Evolutionary conservation across 2,113 vertebrate species (phyloP).

Genomic region (Astur gentilis): DNA sequence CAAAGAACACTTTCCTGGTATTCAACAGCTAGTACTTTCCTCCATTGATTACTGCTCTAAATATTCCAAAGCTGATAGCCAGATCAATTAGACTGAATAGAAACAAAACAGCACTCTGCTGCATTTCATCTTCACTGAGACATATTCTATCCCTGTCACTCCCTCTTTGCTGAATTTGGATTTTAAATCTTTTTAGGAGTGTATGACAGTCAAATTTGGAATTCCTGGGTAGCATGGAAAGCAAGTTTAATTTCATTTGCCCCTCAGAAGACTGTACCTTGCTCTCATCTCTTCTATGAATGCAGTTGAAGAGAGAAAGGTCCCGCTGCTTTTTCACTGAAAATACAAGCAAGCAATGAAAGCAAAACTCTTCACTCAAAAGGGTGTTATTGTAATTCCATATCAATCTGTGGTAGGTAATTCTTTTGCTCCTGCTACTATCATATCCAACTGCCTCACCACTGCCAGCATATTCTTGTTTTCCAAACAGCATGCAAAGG

Average conservation of each 20-base stretch:
- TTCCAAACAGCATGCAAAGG: neutral
- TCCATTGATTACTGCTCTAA: neutral
- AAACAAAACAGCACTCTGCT: neutral
- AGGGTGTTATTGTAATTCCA: neutral
- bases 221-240: neutral
- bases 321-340: neutral
- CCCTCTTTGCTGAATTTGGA: neutral
- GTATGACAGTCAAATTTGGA: neutral
- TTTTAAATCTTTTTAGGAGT: neutral
- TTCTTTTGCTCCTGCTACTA: neutral
- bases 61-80: neutral
- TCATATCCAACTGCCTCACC: neutral
- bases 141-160: neutral
- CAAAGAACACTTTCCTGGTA: neutral
- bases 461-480: neutral
- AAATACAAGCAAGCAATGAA: neutral
- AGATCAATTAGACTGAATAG: neutral
- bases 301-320: neutral
- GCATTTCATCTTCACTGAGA: neutral
- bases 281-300: neutral
- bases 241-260: neutral
- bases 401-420: fast-evolving
- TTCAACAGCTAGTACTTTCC: neutral
- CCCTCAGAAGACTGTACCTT: neutral
- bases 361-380: neutral